Conservation (phyloP, 2,797 vertebrate genomes). For the Parotocinclus haroldoi region DNA sequence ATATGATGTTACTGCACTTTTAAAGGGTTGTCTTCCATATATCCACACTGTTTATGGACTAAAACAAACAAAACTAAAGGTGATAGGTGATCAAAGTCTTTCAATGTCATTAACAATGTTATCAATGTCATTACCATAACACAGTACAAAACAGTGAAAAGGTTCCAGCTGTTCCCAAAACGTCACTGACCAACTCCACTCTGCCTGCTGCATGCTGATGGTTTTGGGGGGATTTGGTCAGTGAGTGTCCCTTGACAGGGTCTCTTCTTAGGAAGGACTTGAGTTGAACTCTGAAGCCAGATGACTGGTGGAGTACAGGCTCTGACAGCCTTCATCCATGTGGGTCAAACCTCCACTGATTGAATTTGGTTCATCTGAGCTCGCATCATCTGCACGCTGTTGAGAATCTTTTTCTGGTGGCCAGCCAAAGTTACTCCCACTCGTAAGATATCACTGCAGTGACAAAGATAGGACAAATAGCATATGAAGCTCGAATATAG, state of each 20-base stretch:
- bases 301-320: constrained; percentile 21
- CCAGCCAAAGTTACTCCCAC: constrained; percentile 90
- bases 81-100: constrained; percentile 32
- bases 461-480: constrained; percentile 7
- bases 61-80: constrained; percentile 31
- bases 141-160: constrained; percentile 20
- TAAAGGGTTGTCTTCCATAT: constrained; percentile 47
- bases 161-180: constrained; percentile 2
- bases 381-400: constrained; percentile 96
- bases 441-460: constrained; percentile 85
- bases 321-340: constrained; percentile 33
- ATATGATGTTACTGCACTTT: constrained; percentile 39
- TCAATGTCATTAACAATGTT: constrained; percentile 2
- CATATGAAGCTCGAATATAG: background rate
- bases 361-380: constrained; percentile 98
- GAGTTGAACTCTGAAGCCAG: constrained; percentile 35
- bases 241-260: constrained; percentile 12
- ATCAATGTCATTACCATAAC: constrained; percentile 6
- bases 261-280: constrained; percentile 22
- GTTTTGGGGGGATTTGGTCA: constrained; percentile 18
- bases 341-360: constrained; percentile 90
- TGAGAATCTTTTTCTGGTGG: constrained; percentile 97
- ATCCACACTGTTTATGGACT: constrained; percentile 16
- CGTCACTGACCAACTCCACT: constrained; percentile 19
- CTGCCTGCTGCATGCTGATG: constrained; percentile 40